Percentiles rank a stretch among this genome's conserved stretches.
phyloP scores from a whole-genome alignment of 1,140 invertebrate genomes.

The Colletes gigas region DNA sequence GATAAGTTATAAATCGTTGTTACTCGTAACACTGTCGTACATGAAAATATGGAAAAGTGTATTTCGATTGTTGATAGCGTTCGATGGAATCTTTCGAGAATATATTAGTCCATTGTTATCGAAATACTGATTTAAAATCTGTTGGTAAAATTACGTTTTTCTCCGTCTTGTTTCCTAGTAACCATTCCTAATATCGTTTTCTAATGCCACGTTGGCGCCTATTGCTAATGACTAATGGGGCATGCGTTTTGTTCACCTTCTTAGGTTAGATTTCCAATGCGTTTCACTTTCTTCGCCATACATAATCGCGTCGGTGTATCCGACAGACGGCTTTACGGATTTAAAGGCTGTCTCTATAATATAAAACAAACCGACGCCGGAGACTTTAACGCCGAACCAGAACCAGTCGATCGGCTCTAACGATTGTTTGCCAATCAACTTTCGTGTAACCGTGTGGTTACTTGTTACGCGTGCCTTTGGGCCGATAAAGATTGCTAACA shows the following conservation, averaged over 20 bases:
- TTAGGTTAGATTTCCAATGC: constrained; percentile 38
- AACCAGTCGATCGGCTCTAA: constrained; percentile 40
- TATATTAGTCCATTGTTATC: too few relatives aligned
- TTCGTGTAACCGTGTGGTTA: constrained; percentile 50
- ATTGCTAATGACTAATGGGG: constrained; percentile 23
- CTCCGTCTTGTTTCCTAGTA: background rate
- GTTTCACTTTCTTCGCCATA: constrained; percentile 48
- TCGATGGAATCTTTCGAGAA: too few relatives aligned
- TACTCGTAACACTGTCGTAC: too few relatives aligned
- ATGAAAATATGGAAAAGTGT: too few relatives aligned
- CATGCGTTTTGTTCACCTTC: constrained; percentile 38
- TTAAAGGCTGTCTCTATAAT: constrained; percentile 7
- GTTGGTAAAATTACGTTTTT: background rate
- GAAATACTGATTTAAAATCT: too few relatives aligned
- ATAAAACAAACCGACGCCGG: constrained; percentile 12
- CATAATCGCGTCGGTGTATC: constrained; percentile 23
- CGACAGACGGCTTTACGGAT: constrained; percentile 18
- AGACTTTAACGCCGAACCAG: constrained; percentile 30
- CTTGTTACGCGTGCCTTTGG: constrained; percentile 51
- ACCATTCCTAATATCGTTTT: constrained; percentile 7
- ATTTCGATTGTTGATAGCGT: too few relatives aligned
- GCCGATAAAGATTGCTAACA: constrained; percentile 48
- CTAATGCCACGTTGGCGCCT: background rate
- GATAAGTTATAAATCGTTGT: too few relatives aligned
- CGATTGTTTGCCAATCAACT: constrained; percentile 56